Evolutionary conservation across 2,113 vertebrate genomes (phyloP).

Genomic region (Progne subis): DNA sequence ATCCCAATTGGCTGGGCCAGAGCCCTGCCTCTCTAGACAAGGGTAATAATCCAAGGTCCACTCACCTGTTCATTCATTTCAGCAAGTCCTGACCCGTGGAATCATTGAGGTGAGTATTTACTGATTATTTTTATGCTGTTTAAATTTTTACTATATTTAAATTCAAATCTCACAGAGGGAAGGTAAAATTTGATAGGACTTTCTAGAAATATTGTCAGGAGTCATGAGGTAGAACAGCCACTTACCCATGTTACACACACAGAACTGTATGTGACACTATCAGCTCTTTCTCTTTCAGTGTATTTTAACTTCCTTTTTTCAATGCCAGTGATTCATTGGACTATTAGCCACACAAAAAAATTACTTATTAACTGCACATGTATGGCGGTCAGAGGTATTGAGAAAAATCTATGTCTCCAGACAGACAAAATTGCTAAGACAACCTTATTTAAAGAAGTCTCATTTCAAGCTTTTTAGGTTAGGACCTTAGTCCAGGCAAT

Average conservation of each 20-base stretch:
- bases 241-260: not conserved
- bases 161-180: not conserved
- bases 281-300: not conserved
- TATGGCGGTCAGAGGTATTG: not conserved
- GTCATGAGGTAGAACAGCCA: not conserved
- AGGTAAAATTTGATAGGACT: not conserved
- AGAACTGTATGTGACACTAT: not conserved
- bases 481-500: not conserved
- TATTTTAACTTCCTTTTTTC: not conserved
- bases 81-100: not conserved
- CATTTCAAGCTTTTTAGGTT: not conserved
- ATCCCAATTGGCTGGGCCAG: conserved; percentile 28
- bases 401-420: not conserved
- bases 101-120: conserved; percentile 35
- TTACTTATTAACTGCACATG: not conserved
- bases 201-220: not conserved
- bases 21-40: conserved; percentile 37
- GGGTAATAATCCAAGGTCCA: conserved; percentile 14
- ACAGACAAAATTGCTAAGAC: not conserved
- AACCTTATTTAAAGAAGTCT: not conserved
- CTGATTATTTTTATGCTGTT: not conserved
- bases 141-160: not conserved
- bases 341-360: not conserved
- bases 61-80: conserved; percentile 2
- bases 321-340: not conserved